Evolutionary conservation across 2,888 invertebrate species (phyloP).

Genomic region (Helobdella robusta): DNA sequence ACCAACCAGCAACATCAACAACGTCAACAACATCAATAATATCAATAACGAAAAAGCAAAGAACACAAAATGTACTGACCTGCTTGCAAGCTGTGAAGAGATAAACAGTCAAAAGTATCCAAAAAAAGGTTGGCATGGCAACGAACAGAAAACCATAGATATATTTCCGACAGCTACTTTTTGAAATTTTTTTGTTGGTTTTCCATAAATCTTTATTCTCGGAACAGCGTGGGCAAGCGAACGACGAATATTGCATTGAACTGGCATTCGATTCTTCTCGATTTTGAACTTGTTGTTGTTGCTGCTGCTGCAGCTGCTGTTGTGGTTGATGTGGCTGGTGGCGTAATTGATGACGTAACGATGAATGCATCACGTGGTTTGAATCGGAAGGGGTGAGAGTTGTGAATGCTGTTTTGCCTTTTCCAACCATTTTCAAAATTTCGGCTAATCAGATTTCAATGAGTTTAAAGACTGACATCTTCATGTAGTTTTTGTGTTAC

Average conservation of each 20-base stretch:
- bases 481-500: no score
- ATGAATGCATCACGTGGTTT: no score
- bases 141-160: not conserved
- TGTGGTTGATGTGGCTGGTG: no score
- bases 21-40: not conserved
- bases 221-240: slow-evolving; percentile 9
- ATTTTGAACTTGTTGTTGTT: no score
- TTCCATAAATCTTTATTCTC: slow-evolving; percentile 15
- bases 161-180: not conserved
- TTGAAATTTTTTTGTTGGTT: not conserved
- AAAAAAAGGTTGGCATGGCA: not conserved
- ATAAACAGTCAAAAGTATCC: not conserved
- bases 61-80: not conserved
- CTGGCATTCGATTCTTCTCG: no score
- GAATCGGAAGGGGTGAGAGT: no score
- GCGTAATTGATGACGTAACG: no score
- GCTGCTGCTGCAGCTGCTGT: no score
- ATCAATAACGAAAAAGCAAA: not conserved
- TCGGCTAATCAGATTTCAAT: no score
- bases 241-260: slow-evolving; percentile 7
- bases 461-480: no score
- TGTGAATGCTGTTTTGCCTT: no score
- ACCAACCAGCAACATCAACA: not conserved
- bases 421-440: no score
- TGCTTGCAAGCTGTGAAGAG: slow-evolving; percentile 9